Base-by-base conservation (phyloP, 1,140 invertebrate species). In the Popillia japonica region DNA sequence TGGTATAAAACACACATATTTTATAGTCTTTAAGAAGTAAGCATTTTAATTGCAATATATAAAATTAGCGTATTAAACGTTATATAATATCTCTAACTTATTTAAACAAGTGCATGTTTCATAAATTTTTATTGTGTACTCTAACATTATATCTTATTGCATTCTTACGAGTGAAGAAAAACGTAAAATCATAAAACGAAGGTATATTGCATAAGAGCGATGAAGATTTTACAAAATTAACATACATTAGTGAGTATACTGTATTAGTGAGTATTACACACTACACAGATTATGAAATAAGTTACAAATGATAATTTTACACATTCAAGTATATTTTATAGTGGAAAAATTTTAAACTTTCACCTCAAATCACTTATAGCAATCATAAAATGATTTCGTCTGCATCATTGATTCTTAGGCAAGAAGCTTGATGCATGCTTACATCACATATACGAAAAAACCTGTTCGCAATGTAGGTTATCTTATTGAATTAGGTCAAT, bases 271-370 rank as follows among this genome's bases (percentile, higher is more conserved):
- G n/a, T 68, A 68, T 68, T 68, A 68, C 61, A 55, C 6, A n/a
- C 48, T n/a, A 7, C 20, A 34, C n/a, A 34, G 44, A 68, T 68
- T 68, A 68, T 68, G 61, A 68, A 68, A 68, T 68, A 68, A 22
- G 61, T 11, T 68, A 68, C 61, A 68, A 68, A 68, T 68, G 61
- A 68, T 68, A 68, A 68, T 68, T 68, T 68, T 68, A 68, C 61
- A 68, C 61, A 68, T 68, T 68, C 61, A 20, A 68, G n/a, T 68
- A 68, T 68, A 68, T 68, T 68, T 68, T 68, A 68, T 68, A 34
- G 61, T 68, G 61, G 61, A 68, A 68, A 68, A 68, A 68, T 68
- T 68, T 68, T 68, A 68, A 68, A 68, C 61, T 68, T 68, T 68
- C 61, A 68, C 61, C 61, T 68, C 27, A 68, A 68, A 68, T 68